Evolutionary conservation across 1,140 invertebrate genomes (phyloP).

Genomic region (Drosophila ironensis): DNA sequence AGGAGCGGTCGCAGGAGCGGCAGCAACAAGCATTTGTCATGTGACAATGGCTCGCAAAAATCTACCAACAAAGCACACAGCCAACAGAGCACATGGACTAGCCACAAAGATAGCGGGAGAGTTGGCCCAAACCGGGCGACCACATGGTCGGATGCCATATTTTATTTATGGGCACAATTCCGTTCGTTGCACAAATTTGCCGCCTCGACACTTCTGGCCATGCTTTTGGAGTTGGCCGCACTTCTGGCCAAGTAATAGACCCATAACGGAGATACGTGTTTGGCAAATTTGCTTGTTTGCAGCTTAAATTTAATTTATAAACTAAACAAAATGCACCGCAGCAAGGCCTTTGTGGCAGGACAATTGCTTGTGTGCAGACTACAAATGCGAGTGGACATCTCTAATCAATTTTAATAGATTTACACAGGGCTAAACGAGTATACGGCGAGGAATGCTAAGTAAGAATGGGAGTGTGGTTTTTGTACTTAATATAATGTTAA

Average conservation of each 20-base stretch:
- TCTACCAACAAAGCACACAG: conserved; percentile 23
- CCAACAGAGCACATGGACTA: conserved; percentile 44
- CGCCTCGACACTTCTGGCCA: conserved; percentile 8
- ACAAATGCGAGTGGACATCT: background rate
- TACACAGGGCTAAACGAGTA: background rate
- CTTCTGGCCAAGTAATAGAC: conserved; percentile 58
- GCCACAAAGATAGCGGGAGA: conserved; percentile 29
- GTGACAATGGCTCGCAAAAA: conserved; percentile 58
- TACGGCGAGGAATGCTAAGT: background rate
- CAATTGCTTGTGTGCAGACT: background rate
- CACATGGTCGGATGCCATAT: conserved; percentile 40
- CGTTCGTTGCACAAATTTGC: conserved; percentile 52
- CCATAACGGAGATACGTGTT: conserved; percentile 52
- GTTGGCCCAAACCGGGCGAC: background rate
- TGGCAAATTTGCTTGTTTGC: conserved; percentile 25
- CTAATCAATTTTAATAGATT: conserved; percentile 4
- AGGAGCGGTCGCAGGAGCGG: conserved; percentile 7
- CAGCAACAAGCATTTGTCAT: conserved; percentile 73
- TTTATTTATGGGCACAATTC: conserved; percentile 65
- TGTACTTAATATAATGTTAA: no score
- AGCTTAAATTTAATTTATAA: conserved; percentile 55
- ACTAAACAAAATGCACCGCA: conserved; percentile 15
- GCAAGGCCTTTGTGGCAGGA: background rate
- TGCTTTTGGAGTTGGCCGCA: conserved; percentile 8
- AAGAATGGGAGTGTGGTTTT: background rate